Evolutionary conservation across 2,888 invertebrate species (phyloP), one percentile per base, ranked within the genome.

Genomic region (Drosophila sordidula): DNA sequence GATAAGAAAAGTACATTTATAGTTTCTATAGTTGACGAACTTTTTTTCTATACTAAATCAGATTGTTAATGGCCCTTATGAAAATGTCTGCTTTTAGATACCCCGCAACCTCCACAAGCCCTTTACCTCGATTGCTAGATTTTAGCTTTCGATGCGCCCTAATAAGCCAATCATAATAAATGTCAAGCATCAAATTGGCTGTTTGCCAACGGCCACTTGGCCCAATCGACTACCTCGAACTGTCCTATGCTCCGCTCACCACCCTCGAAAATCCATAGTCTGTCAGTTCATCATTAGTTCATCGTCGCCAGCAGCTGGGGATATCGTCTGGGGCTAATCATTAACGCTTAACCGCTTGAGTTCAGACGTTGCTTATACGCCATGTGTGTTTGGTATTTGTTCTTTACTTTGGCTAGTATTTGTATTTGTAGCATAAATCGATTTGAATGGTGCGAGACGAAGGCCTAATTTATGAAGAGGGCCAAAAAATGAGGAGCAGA

Each of bases 111-210:
- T 11, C 34, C 22, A 2, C 1, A 4, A 2, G 9, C 50, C 26
- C 47, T 12, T 11, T 16, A 42, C 9, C 34, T 52, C 9, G 29
- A 18, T 42, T 50, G 12, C 0, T 57, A 61, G 64, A 26, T 55
- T 61, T 46, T 54, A 38, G 59, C 58, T 42, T 55, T 52, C 44
- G 45, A 50, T 63, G 62, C 42, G 74, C 69, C 87, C 88, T 88
- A 85, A 85, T 86, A 83, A 85, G 85, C 78, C 86, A 80, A 85
- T 85, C 85, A 85, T 86, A 88, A 85, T 88, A 85, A 85, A 85
- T 88, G 85, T 88, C 85, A 88, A 83, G 85, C 87, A 78, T 64
- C 62, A 64, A 74, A 64, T 84, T 86, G 86, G 86, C 86, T 70
- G 62, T 70, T 16, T 67, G 87, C 86, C 86, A 86, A 71, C 74